Evolutionary conservation across 1,140 invertebrate genomes (phyloP).

Genomic region (Drosophila nigrodunni): DNA sequence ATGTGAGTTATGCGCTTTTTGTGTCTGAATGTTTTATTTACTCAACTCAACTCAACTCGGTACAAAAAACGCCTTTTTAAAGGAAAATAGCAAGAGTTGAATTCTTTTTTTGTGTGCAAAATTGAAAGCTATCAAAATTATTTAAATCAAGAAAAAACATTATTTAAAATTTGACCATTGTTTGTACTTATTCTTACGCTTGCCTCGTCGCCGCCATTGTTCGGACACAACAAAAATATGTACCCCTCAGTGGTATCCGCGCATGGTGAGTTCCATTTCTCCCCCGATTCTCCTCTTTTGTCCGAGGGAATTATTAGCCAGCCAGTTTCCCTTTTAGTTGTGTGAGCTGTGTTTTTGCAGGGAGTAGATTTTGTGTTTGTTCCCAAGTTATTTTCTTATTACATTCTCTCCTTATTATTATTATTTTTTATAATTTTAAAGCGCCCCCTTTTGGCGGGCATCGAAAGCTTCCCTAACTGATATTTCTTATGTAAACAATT

Average conservation of each 20-base stretch:
- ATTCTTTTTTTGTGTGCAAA: not conserved
- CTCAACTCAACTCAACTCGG: constrained; percentile 7
- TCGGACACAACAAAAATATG: constrained; percentile 8
- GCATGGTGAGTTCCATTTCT: constrained; percentile 74
- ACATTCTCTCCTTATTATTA: constrained; percentile 45
- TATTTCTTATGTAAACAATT: constrained; percentile 68
- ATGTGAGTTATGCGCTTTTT: constrained; percentile 17
- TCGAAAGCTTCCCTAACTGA: constrained; percentile 10
- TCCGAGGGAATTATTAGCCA: constrained; percentile 7
- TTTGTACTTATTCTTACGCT: constrained; percentile 19
- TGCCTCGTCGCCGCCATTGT: constrained; percentile 6
- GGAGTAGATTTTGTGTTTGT: constrained; percentile 33
- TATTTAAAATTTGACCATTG: constrained; percentile 10
- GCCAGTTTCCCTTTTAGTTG: constrained; percentile 24
- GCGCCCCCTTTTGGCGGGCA: not conserved
- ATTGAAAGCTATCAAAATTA: not conserved
- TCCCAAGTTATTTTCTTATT: constrained; percentile 30
- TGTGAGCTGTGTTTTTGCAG: not conserved
- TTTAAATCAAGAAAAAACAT: not conserved
- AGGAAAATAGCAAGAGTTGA: constrained; percentile 31
- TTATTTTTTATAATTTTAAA: constrained; percentile 30
- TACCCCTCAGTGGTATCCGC: constrained; percentile 80
- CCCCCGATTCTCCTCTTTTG: not conserved
- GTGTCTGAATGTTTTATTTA: constrained; percentile 12
- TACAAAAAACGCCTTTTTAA: not conserved